A percentile compares a stretch with the other conserved stretches of the same genome.
These are phyloP conservation scores for Parus major DNA, from an alignment of 2,113 vertebrate genomes.

Conservation along the genomic window DNA sequence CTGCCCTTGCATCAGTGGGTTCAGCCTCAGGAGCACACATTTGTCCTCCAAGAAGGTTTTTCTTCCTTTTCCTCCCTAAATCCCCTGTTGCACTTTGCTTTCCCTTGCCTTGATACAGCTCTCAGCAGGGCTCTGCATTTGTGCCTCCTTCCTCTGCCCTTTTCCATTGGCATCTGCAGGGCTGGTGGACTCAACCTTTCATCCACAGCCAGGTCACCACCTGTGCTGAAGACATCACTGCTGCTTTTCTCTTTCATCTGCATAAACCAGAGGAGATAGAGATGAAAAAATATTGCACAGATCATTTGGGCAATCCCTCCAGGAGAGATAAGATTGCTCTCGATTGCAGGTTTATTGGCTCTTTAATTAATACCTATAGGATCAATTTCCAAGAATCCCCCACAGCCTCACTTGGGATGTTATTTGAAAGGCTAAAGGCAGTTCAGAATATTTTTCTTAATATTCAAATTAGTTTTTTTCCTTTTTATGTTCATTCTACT, in stretches of 20 bases:
- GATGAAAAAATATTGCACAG: not conserved
- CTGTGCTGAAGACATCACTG: not conserved
- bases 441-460: not conserved
- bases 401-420: not conserved
- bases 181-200: not conserved
- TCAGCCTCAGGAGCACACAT: not conserved
- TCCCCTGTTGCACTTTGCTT: not conserved
- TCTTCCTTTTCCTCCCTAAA: not conserved
- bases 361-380: conserved; percentile 41
- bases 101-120: not conserved
- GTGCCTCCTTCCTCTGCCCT: not conserved
- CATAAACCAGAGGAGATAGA: not conserved
- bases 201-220: rapidly evolving
- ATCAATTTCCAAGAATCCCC: conserved; percentile 1
- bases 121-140: not conserved
- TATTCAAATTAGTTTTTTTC: not conserved
- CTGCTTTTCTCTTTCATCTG: not conserved
- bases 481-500: conserved; percentile 31
- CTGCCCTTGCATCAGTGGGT: rapidly evolving
- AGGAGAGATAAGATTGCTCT: not conserved
- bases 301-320: not conserved
- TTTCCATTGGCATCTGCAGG: not conserved
- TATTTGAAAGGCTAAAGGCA: conserved; percentile 22
- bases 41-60: not conserved
- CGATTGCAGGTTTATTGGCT: not conserved